Base-by-base conservation (phyloP, 2,797 vertebrate species). In the Liparis tanakae region DNA sequence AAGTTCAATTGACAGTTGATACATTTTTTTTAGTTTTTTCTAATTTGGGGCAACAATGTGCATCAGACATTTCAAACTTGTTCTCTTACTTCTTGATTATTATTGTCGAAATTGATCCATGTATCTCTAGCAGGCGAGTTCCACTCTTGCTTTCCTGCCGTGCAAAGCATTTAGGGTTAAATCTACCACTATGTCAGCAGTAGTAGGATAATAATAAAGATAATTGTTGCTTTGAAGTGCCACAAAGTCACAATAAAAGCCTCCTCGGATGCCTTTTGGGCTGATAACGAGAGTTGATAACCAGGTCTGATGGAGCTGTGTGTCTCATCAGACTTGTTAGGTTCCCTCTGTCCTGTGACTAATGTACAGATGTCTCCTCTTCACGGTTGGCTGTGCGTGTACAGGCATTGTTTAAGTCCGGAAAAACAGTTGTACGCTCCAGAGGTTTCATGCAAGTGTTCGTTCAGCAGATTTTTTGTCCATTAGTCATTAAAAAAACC, bases 271-370 rank as follows among this genome's bases (percentile, higher is more conserved):
- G 60, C 58, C 78, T 81, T 77, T 77, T 70, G 51, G 55, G 70
- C 67, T 79, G 81, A 88, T 88, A 80, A 75, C 48, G 54, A 41
- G 36, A 51, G 6, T 51, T 84, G 82, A 89, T 88, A 85, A 69
- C 6, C 48, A 41, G 74, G 62, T 75, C 14, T 17, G 51, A 61
- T 46, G 62, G 44, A 71, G 68, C 57, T 43, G 59, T 36, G 72
- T 25, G 76, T 87, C 74, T 87, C 77, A 88, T 89, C 77, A 78
- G 83, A 89, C 84, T 72, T 86, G 80, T 81, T 86, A 36, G 69
- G 50, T 65, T 74, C 76, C 75, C 44, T 78, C 36, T 48, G 51
- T 87, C 75, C 85, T 83, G 69, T 90, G 88, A 90, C 72, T 90
- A 85, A 91, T 59, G 54, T 85, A 70, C 79, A 81, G 68, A 87